These are phyloP conservation scores for Petrocephalus zakoni DNA, from an alignment of 2,113 vertebrate genomes.

Conservation along the genomic window DNA sequence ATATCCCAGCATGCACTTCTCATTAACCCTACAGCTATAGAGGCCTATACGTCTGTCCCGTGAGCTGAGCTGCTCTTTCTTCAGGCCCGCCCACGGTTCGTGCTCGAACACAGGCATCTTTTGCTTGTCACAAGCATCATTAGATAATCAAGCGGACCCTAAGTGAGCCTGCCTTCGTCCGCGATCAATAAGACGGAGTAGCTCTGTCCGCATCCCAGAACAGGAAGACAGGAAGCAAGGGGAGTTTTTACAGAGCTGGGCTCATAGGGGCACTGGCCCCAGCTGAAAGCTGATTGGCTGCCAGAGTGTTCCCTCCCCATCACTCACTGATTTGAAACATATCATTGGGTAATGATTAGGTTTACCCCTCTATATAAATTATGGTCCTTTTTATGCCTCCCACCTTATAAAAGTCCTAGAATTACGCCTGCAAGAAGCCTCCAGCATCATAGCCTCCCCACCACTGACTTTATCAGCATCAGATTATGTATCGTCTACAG, in stretches of 20 bases:
- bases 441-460: background rate
- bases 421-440: background rate
- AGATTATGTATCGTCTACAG: constrained; percentile 14
- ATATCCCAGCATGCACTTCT: background rate
- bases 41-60: background rate
- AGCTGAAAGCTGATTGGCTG: background rate
- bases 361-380: background rate
- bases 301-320: background rate
- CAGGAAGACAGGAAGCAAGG: background rate
- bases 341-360: background rate
- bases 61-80: background rate
- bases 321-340: background rate
- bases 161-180: constrained; percentile 8
- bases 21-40: background rate
- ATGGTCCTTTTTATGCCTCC: background rate
- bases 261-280: background rate
- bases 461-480: background rate
- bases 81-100: background rate
- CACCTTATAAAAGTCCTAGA: no score
- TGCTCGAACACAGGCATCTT: background rate
- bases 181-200: constrained; percentile 9
- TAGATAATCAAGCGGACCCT: constrained; percentile 16
- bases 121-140: background rate
- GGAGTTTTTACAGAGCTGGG: background rate
- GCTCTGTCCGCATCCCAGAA: background rate